Evolutionary conservation across 1,140 invertebrate genomes (phyloP).

Genomic region (Hesperophylax magnus): DNA sequence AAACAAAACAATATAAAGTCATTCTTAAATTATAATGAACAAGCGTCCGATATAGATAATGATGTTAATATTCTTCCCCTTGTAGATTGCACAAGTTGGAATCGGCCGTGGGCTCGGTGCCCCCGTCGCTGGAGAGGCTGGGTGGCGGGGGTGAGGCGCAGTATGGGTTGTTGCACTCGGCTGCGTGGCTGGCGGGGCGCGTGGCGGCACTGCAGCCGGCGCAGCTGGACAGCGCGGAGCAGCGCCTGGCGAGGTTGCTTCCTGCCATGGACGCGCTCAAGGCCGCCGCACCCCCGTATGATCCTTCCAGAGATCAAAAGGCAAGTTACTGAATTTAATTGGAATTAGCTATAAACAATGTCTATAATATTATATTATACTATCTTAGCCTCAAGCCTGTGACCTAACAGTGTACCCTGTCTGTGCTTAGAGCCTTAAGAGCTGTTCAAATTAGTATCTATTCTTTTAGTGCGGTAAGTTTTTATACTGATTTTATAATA

Average conservation of each 20-base stretch:
- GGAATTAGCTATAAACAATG: too few species aligned
- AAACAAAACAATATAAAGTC: too few species aligned
- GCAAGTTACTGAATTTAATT: constrained; percentile 62
- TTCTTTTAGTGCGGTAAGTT: too few species aligned
- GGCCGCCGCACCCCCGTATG: constrained; percentile 72
- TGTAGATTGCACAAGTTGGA: constrained; percentile 81
- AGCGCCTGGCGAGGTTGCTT: constrained; percentile 79
- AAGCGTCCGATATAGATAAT: too few species aligned
- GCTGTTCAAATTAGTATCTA: too few species aligned
- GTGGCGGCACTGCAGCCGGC: constrained; percentile 84
- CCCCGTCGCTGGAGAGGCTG: constrained; percentile 73
- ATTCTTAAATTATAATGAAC: too few species aligned
- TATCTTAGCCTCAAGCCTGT: too few species aligned
- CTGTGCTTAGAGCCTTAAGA: too few species aligned
- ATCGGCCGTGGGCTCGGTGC: constrained; percentile 77
- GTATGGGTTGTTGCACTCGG: constrained; percentile 68
- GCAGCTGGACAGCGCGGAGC: constrained; percentile 88
- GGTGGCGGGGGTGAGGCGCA: constrained; percentile 60
- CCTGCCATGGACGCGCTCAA: constrained; percentile 85
- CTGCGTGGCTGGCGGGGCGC: constrained; percentile 82
- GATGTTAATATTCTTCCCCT: not conserved
- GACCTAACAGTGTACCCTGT: too few species aligned
- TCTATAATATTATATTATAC: too few species aligned
- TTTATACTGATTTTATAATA: too few species aligned
- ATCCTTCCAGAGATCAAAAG: constrained; percentile 86